Evolutionary conservation across 2,888 invertebrate species (phyloP).

Genomic region (Chironomus riparius): DNA sequence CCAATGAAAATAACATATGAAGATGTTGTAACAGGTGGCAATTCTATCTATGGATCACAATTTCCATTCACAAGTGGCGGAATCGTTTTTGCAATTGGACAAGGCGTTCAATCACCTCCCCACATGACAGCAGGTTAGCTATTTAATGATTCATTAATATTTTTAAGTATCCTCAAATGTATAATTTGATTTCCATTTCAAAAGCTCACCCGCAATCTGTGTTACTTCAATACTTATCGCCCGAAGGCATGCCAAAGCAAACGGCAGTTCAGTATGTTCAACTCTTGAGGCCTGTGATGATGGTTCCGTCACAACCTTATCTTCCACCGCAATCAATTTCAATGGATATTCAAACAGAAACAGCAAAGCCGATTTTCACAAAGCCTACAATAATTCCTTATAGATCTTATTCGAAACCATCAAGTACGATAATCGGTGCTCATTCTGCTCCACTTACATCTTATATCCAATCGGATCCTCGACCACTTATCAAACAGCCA

Average conservation of each 20-base stretch:
- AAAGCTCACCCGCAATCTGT: conserved; percentile 9
- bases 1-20: not conserved
- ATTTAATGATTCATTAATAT: not conserved
- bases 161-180: not conserved
- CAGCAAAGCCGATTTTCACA: not conserved
- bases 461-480: not conserved
- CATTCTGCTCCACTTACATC: not conserved
- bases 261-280: conserved; percentile 13
- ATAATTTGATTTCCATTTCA: not conserved
- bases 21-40: conserved; percentile 2
- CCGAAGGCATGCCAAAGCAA: conserved; percentile 1
- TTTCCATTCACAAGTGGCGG: not conserved
- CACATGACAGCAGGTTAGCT: not conserved
- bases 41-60: conserved; percentile 1
- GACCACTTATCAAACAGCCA: not conserved
- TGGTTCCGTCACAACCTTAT: not conserved
- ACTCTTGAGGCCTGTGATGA: conserved; percentile 6
- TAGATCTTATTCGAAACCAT: not conserved
- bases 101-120: not conserved
- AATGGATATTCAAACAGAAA: not conserved
- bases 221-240: conserved; percentile 8
- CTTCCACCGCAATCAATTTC: not conserved
- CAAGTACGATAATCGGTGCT: not conserved
- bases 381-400: not conserved
- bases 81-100: not conserved